Conservation (phyloP, 2,113 vertebrate genomes). For the Muntiacus muntjak region DNA sequence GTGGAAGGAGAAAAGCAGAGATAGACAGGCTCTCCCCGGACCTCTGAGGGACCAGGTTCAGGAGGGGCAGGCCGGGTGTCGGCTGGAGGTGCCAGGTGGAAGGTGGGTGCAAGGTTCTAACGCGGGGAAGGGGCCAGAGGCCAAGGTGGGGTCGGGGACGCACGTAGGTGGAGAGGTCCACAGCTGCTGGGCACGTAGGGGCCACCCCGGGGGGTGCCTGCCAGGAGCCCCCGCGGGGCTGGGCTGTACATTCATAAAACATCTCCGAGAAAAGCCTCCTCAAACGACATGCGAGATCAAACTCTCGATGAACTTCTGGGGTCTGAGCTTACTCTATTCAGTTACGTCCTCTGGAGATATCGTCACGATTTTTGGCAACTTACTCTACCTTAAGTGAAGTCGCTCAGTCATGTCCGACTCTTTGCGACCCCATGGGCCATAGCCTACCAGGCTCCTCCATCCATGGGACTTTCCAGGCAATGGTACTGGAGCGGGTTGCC, state of each 20-base stretch:
- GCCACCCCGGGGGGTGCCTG: not conserved
- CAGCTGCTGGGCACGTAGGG: fast-evolving
- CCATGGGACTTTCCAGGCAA: not conserved
- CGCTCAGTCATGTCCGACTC: not conserved
- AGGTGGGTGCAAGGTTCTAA: too few relatives aligned
- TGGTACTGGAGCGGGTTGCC: not conserved
- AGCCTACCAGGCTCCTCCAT: not conserved
- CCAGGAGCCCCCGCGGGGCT: too few relatives aligned
- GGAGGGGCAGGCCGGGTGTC: not conserved
- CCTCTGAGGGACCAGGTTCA: fast-evolving
- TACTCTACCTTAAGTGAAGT: not conserved
- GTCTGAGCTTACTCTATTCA: not conserved
- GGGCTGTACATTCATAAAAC: not conserved
- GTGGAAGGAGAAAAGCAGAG: fast-evolving
- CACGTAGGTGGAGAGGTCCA: fast-evolving
- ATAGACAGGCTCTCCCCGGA: too few relatives aligned
- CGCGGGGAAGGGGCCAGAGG: fast-evolving
- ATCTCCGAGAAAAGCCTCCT: not conserved
- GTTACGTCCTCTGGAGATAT: too few relatives aligned
- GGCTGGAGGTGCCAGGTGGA: not conserved
- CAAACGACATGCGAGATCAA: not conserved
- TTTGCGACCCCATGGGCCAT: not conserved
- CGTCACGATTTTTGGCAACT: fast-evolving
- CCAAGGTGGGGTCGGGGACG: fast-evolving
- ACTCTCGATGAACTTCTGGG: fast-evolving